phyloP scores from a whole-genome alignment of 1,140 invertebrate genomes.

The Zaprionus ornatus region DNA sequence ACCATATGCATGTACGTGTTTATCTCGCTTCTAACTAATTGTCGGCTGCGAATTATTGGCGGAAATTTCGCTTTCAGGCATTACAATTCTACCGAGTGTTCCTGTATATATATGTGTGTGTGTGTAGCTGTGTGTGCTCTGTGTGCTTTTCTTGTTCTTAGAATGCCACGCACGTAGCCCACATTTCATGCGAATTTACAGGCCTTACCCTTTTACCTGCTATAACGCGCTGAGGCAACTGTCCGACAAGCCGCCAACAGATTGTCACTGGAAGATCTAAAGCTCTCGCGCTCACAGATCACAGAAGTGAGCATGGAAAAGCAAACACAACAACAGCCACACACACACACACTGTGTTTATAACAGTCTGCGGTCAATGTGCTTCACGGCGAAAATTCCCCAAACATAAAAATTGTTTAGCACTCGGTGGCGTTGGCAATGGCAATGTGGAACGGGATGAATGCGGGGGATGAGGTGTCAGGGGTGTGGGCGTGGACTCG shows the following conservation, averaged over 20 bases:
- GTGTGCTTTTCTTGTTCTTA: conserved; percentile 46
- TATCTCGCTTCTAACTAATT: conserved; percentile 24
- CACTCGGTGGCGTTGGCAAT: conserved; percentile 18
- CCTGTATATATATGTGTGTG: neutral
- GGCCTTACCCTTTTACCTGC: conserved; percentile 40
- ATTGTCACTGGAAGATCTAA: conserved; percentile 60
- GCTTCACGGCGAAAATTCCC: conserved; percentile 45
- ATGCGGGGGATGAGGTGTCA: neutral
- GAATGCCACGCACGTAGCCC: conserved; percentile 69
- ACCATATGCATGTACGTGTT: conserved; percentile 9
- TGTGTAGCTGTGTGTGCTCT: neutral
- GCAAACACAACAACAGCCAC: conserved; percentile 4
- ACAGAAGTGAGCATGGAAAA: conserved; percentile 10
- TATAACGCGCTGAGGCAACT: neutral
- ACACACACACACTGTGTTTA: neutral
- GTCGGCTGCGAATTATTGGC: conserved; percentile 18
- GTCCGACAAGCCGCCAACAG: conserved; percentile 16
- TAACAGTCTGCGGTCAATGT: conserved; percentile 39
- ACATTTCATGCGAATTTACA: conserved; percentile 72
- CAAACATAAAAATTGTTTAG: conserved; percentile 56
- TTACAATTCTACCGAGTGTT: conserved; percentile 47
- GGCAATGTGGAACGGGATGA: neutral
- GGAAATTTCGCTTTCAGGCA: conserved; percentile 61
- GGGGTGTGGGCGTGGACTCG: conserved; percentile 14
- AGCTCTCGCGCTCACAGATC: conserved; percentile 27